phyloP scores from a whole-genome alignment of 2,113 vertebrate species.

The Tricholaema leucomelas region DNA sequence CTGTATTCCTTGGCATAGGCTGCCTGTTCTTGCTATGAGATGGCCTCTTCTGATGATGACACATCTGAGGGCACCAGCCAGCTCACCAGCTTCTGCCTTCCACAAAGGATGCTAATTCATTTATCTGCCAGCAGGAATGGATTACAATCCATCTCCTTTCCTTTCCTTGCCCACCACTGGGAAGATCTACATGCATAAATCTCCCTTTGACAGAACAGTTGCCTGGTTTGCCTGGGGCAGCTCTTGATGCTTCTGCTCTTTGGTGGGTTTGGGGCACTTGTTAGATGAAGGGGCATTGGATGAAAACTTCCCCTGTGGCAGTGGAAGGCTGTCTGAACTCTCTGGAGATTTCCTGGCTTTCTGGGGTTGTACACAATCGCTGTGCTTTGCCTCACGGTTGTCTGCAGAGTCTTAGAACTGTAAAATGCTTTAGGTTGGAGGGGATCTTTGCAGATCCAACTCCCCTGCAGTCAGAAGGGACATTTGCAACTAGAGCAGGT shows the following conservation, averaged over 20 bases:
- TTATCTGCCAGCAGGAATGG: not conserved
- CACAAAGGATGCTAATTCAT: accelerated
- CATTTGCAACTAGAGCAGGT: no score
- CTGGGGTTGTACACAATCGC: not conserved
- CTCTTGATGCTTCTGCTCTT: not conserved
- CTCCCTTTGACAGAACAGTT: not conserved
- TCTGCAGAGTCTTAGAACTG: not conserved
- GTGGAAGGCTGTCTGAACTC: not conserved
- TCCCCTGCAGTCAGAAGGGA: no score
- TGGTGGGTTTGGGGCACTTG: not conserved
- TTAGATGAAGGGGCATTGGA: not conserved
- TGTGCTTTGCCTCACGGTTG: not conserved
- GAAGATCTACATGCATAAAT: not conserved
- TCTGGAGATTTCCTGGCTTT: not conserved
- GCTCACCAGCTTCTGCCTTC: not conserved
- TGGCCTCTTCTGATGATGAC: not conserved
- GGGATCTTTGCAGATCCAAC: no score
- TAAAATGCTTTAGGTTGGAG: no score
- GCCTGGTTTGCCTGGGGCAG: not conserved
- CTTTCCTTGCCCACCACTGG: not conserved
- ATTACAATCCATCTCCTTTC: not conserved
- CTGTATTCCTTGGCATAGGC: not conserved
- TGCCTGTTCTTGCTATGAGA: not conserved
- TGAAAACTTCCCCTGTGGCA: not conserved
- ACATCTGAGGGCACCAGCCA: not conserved